phyloP scores from a whole-genome alignment of 2,797 vertebrate species.

The Myotis findleyi region DNA sequence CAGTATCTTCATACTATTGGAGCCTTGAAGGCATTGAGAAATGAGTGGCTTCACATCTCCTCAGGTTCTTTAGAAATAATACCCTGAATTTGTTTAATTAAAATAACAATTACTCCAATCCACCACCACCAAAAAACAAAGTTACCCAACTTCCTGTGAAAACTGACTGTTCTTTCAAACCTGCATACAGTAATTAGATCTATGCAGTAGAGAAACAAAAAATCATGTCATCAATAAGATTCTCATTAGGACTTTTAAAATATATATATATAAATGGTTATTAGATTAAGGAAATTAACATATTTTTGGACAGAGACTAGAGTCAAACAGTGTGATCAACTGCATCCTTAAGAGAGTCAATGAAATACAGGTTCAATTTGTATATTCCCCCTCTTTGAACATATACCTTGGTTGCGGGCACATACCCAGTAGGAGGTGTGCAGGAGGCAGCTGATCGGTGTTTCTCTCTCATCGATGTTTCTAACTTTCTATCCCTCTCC shows the following conservation, averaged over 20 bases:
- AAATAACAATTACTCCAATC: background rate
- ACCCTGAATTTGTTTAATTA: background rate
- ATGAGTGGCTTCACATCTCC: background rate
- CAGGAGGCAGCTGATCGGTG: too few species aligned
- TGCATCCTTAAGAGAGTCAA: background rate
- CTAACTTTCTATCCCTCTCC: too few species aligned
- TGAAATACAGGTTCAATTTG: background rate
- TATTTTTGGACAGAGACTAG: background rate
- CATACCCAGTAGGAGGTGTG: too few species aligned
- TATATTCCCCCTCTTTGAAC: background rate
- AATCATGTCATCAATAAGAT: background rate
- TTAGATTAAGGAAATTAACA: background rate
- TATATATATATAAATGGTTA: background rate
- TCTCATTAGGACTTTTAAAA: background rate
- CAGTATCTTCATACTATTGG: background rate
- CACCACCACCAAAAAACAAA: background rate
- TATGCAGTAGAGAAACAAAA: background rate
- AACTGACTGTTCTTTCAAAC: background rate
- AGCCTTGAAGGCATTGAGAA: background rate
- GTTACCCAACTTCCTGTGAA: background rate
- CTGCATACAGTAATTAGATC: background rate
- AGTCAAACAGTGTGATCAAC: background rate
- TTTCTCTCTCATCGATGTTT: too few species aligned
- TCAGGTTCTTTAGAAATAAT: constrained; percentile 22
- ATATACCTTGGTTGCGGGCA: too few species aligned